Evolutionary conservation across 2,113 vertebrate genomes (phyloP).

Genomic region (Paradoxurus hermaphroditus): DNA sequence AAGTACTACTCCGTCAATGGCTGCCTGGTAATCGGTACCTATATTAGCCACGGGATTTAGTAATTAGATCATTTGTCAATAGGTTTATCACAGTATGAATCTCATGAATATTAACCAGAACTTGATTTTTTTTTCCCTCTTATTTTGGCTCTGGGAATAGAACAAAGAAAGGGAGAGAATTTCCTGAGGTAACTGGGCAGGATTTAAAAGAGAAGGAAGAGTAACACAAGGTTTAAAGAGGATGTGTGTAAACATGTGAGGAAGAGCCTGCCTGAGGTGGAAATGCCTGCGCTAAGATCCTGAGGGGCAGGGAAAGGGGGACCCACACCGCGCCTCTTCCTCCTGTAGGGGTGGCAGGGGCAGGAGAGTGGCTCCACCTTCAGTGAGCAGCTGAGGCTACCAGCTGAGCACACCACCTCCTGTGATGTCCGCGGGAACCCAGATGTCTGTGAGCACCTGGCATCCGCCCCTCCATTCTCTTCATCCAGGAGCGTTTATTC

Average conservation of each 20-base stretch:
- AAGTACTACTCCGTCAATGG: background rate
- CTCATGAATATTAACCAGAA: slow-evolving; percentile 45
- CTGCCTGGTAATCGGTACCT: background rate
- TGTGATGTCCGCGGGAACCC: background rate
- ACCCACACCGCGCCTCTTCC: background rate
- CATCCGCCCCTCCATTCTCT: background rate
- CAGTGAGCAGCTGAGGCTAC: background rate
- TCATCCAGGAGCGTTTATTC: background rate
- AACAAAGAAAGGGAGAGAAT: slow-evolving; percentile 67
- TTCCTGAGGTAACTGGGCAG: slow-evolving; percentile 71
- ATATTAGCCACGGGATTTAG: background rate
- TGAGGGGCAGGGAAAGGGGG: background rate
- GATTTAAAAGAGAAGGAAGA: slow-evolving; percentile 67
- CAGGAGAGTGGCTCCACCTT: background rate
- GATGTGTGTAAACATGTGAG: slow-evolving; percentile 49
- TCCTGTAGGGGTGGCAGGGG: background rate
- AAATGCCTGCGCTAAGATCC: background rate
- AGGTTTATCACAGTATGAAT: slow-evolving; percentile 48
- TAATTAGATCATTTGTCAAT: slow-evolving; percentile 57
- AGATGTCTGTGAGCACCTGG: background rate
- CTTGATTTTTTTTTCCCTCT: background rate
- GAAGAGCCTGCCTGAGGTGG: slow-evolving; percentile 52
- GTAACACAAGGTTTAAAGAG: slow-evolving; percentile 49
- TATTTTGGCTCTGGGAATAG: slow-evolving; percentile 57
- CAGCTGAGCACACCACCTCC: background rate